Evolutionary conservation across 2,888 invertebrate species (phyloP).

Genomic region (Lagria hirta): DNA sequence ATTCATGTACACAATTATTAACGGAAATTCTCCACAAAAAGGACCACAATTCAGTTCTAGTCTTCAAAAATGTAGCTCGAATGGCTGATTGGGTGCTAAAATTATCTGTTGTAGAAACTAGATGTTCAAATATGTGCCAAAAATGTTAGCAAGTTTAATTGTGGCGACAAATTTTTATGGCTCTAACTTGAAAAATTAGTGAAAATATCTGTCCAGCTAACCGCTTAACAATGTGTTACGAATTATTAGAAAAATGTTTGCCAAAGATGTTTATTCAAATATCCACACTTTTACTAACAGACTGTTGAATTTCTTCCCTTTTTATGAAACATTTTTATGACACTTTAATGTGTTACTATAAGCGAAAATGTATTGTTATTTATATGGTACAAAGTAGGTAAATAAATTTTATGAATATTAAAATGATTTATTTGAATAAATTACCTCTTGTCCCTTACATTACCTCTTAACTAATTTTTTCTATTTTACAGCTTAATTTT

Average conservation of each 20-base stretch:
- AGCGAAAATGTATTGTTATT: conserved; percentile 27
- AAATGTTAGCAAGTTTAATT: no score
- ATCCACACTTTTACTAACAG: conserved; percentile 25
- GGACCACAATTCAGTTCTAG: no score
- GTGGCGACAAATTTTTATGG: conserved; percentile 18
- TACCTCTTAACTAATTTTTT: conserved; percentile 1
- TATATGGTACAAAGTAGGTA: conserved; percentile 29
- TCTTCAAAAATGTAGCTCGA: no score
- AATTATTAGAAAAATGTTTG: conserved; percentile 23
- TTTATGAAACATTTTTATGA: conserved; percentile 25
- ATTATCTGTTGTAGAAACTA: no score
- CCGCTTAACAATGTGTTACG: conserved; percentile 14
- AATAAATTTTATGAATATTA: conserved; percentile 26
- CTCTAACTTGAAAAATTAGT: conserved; percentile 8
- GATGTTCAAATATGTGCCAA: no score
- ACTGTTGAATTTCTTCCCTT: conserved; percentile 28
- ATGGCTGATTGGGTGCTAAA: no score
- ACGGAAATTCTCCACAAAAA: no score
- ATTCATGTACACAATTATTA: no score
- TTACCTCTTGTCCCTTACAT: no score
- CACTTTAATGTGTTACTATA: conserved; percentile 25
- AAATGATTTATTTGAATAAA: conserved; percentile 3
- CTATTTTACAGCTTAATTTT: conserved; percentile 6
- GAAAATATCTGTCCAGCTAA: conserved; percentile 18
- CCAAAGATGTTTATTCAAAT: conserved; percentile 28